Evolutionary conservation across 2,888 invertebrate species (phyloP).

Genomic region (Drosophila meridiana): DNA sequence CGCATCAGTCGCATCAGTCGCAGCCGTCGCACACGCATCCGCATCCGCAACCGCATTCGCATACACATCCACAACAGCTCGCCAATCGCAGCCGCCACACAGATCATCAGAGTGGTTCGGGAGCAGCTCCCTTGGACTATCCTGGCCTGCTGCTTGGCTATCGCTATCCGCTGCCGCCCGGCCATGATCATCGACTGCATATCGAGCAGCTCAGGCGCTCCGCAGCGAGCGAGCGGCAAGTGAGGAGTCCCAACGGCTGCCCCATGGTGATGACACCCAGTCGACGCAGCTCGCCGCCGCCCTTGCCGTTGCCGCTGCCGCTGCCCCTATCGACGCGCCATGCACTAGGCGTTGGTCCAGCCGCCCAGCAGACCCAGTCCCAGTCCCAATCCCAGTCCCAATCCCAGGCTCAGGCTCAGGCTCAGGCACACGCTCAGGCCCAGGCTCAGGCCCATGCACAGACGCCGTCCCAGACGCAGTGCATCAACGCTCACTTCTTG

Average conservation of each 20-base stretch:
- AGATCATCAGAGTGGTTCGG: slow-evolving; percentile 27
- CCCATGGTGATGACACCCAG: slow-evolving; percentile 89
- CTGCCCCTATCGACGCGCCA: slow-evolving; percentile 27
- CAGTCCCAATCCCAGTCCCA: slow-evolving; percentile 66
- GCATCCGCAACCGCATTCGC: slow-evolving; percentile 31
- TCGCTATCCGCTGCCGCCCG: slow-evolving; percentile 62
- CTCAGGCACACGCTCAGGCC: slow-evolving; percentile 81
- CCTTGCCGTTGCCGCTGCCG: slow-evolving; percentile 63
- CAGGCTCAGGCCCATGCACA: slow-evolving; percentile 30
- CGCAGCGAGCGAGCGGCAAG: slow-evolving; percentile 29
- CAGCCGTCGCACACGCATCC: slow-evolving; percentile 56
- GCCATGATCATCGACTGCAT: slow-evolving; percentile 66
- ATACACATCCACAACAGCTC: slow-evolving; percentile 20
- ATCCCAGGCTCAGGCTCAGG: slow-evolving; percentile 5
- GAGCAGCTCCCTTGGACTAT: slow-evolving; percentile 33
- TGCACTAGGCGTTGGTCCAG: slow-evolving; percentile 3
- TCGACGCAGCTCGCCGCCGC: slow-evolving; percentile 88
- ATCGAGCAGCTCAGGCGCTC: slow-evolving; percentile 36
- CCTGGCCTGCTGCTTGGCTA: slow-evolving; percentile 58
- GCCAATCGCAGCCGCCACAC: slow-evolving; percentile 21
- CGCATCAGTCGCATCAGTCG: slow-evolving; percentile 61
- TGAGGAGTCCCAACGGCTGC: slow-evolving; percentile 41
- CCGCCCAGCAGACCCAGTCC: slow-evolving; percentile 1
- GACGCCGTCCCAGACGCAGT: slow-evolving; percentile 77
- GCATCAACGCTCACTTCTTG: slow-evolving; percentile 85